These are phyloP conservation scores for Melanotus villosus DNA, from an alignment of 2,888 invertebrate genomes.

Conservation along the genomic window DNA sequence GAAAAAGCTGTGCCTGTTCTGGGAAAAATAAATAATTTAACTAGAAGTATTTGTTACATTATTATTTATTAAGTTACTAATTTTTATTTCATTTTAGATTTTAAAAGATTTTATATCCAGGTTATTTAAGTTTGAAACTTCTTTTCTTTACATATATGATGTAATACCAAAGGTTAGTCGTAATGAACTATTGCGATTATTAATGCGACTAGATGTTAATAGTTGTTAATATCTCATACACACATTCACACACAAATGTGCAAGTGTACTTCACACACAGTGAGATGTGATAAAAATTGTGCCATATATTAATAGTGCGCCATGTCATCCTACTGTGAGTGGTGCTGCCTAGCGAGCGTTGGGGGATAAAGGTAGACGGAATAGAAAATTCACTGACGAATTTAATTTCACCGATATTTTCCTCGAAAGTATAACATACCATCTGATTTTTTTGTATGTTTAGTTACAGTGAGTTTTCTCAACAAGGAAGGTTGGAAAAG, in stretches of 20 bases:
- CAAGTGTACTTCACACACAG: constrained; percentile 62
- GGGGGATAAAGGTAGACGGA: constrained; percentile 52
- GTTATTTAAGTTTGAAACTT: neutral
- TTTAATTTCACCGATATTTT: no score
- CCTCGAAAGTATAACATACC: no score
- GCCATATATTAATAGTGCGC: constrained; percentile 67
- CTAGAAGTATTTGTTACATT: neutral
- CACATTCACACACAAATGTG: constrained; percentile 67
- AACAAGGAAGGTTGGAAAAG: constrained; percentile 37
- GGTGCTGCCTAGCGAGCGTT: constrained; percentile 65
- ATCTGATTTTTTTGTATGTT: no score
- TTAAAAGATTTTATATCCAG: no score
- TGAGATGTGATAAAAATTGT: constrained; percentile 65
- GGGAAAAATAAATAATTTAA: constrained; percentile 5
- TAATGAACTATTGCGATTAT: constrained; percentile 3
- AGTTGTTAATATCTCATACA: constrained; percentile 51
- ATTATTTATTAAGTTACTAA: no score
- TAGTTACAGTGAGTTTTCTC: constrained; percentile 28
- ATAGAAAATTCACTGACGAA: constrained; percentile 42
- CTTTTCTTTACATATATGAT: no score
- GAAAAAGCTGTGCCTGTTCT: constrained; percentile 51
- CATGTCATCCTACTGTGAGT: constrained; percentile 69
- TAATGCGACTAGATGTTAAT: constrained; percentile 27
- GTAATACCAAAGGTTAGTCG: neutral
- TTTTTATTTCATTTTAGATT: no score